Evolutionary conservation across 2,113 vertebrate genomes (phyloP), one percentile per base, ranked within the genome.

Genomic region (Nipponia nippon): DNA sequence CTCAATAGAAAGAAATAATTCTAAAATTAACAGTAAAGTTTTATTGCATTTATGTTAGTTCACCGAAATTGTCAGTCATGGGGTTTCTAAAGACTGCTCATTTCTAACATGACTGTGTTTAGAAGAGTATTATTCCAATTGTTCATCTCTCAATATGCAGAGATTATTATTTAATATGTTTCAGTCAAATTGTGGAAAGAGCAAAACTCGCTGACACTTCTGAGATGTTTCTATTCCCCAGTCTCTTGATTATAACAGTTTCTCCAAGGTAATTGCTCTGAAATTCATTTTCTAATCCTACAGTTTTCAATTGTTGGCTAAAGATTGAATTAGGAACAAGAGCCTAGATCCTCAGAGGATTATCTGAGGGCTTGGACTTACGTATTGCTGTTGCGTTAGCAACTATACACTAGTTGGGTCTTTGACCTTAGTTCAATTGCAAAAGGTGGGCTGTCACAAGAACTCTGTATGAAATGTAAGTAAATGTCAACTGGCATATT

Each of bases 201-300:
- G 59, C 22, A 89, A 95, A 97, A 84, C 44, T 94, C 3, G 0
- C 59, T 87, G 94, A 89, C 47, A 82, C 91, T 91, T 92, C 72
- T 65, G 94, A 96, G 93, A 93, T 19, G 58, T 78, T 84, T 93
- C 49, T 87, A 53, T 89, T 93, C 95, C 87, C 69, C 69, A 91
- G 2, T 63, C 69, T 95, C 82, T 97, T 95, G 76, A 94, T 95
- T 94, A 36, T 78, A 94, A 86, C 76, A 89, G 38, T 95, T 96
- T 91, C 91, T 97, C 72, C 59, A 89, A 95, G 75, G 55, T 95
- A 95, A 94, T 89, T 92, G 86, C 69, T 90, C 52, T 84, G 69
- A 95, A 96, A 95, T 91, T 90, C 23, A 91, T 93, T 95, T 90
- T 91, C 59, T 94, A 95, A 82, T 91, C 55, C n/a, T 95, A 63